These are phyloP conservation scores for Perdita meconis DNA, from an alignment of 2,888 invertebrate species.

Conservation along the genomic window DNA sequence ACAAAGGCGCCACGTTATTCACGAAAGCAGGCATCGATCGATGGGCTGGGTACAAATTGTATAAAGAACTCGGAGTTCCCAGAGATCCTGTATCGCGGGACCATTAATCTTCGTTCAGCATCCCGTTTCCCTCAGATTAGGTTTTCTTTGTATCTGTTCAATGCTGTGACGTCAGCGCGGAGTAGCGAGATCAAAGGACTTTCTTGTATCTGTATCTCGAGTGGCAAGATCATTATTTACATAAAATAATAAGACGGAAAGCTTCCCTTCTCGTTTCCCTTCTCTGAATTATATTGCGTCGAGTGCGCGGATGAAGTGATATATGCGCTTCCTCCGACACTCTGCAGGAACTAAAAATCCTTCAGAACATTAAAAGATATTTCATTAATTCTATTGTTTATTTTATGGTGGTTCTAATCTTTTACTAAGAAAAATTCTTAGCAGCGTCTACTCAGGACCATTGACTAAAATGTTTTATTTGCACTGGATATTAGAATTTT, in stretches of 20 bases:
- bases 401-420: too few species aligned
- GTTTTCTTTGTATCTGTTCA: constrained; percentile 37
- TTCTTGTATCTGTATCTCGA: too few species aligned
- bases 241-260: constrained; percentile 19
- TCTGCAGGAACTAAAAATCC: too few species aligned
- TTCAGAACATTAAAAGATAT: too few species aligned
- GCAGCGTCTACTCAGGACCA: too few species aligned
- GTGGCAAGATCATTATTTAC: constrained; percentile 27
- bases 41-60: constrained; percentile 49
- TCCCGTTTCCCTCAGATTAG: constrained; percentile 58
- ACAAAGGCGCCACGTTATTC: neutral
- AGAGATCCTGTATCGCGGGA: constrained; percentile 50
- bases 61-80: constrained; percentile 35
- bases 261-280: neutral
- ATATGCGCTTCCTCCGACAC: too few species aligned
- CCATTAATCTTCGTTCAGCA: constrained; percentile 62
- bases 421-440: too few species aligned
- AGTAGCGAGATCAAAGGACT: neutral
- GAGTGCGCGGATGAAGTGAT: too few species aligned
- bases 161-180: constrained; percentile 21
- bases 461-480: too few species aligned
- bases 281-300: too few species aligned
- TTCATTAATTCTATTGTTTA: too few species aligned
- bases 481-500: too few species aligned
- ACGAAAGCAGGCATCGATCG: constrained; percentile 30